Evolutionary conservation across 2,888 invertebrate species (phyloP), one percentile per base, ranked within the genome.

Genomic region (Metalampra italica): DNA sequence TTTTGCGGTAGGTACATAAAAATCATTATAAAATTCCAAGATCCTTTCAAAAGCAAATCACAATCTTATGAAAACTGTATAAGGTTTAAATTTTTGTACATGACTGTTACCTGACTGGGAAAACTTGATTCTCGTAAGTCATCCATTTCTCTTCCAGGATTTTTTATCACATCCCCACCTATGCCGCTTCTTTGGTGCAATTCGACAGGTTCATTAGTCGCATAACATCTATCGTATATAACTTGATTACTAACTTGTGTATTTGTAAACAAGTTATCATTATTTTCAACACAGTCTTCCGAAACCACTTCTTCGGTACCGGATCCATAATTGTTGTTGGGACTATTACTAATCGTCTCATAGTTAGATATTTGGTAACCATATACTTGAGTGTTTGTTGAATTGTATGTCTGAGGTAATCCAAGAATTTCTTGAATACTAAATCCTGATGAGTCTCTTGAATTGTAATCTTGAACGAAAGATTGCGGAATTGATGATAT

Each of bases 401-500:
- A 54, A 48, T 67, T 76, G 47, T 84, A 89, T 0, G 82, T 62
- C 50, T 89, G 89, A 29, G 86, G 78, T 1, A 90, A 59, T 5
- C 90, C 90, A 29, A 90, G 79, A 42, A 90, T 90, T 43, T 90
- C 90, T 44, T 90, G 90, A 46, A 90, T 90, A 50, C 84, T 90
- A 57, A 90, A 90, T 37, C 86, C 83, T 0, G 79, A 82, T 0
- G 90, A 89, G 56, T 90, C 90, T 60, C 88, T 79, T 2, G 90
- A 90, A 53, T 89, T 90, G 47, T 85, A 89, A 55, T 90, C 90
- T 65, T 86, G 89, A 1, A 71, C 73, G 49, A 81, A 83, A 5
- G 79, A 62, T 55, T 74, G 76, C 30, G 79, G 72, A 50, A 82
- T 64, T 2, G 78, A 62, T n/a, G 80, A 68, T 32, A 81, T 48